Conservation (phyloP, 92 coral and sea anemone genomes). For the Galaxea fascicularis region DNA sequence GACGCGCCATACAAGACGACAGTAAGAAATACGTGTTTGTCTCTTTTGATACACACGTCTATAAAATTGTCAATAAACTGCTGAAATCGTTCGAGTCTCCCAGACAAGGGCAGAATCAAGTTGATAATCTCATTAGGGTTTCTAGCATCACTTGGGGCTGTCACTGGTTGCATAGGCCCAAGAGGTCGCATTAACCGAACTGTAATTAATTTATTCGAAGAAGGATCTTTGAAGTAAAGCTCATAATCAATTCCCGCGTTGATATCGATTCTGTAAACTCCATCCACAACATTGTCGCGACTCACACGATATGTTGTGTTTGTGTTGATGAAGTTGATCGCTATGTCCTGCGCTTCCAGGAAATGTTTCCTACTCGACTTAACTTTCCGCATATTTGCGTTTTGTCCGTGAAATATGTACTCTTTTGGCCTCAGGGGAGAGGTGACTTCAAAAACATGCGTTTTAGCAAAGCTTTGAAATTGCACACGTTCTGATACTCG, state of each 20-base stretch:
- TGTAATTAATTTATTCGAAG: slow-evolving; percentile 28
- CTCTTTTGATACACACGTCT: slow-evolving; percentile 80
- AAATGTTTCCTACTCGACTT: slow-evolving; percentile 70
- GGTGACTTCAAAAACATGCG: slow-evolving; percentile 76
- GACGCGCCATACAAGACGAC: slow-evolving; percentile 86
- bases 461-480: slow-evolving; percentile 78
- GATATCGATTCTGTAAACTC: slow-evolving; percentile 80
- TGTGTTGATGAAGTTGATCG: slow-evolving; percentile 52
- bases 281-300: slow-evolving; percentile 73
- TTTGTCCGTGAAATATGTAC: slow-evolving; percentile 77
- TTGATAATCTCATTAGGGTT: slow-evolving; percentile 70
- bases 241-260: slow-evolving; percentile 88
- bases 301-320: slow-evolving; percentile 65
- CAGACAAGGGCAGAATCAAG: slow-evolving; percentile 83
- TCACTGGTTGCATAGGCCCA: slow-evolving; percentile 42
- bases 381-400: slow-evolving; percentile 52
- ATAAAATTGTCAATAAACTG: slow-evolving; percentile 82
- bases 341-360: slow-evolving; percentile 63
- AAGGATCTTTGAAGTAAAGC: slow-evolving; percentile 64
- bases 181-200: slow-evolving; percentile 66
- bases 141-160: slow-evolving; percentile 14
- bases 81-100: slow-evolving; percentile 84
- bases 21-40: slow-evolving; percentile 83
- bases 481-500: slow-evolving; percentile 69
- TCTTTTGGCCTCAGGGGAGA: slow-evolving; percentile 72